A percentile compares a stretch with the other conserved stretches of the same genome.
These are phyloP conservation scores for Galaxias olidus DNA, from an alignment of 2,797 vertebrate species.

Conservation along the genomic window DNA sequence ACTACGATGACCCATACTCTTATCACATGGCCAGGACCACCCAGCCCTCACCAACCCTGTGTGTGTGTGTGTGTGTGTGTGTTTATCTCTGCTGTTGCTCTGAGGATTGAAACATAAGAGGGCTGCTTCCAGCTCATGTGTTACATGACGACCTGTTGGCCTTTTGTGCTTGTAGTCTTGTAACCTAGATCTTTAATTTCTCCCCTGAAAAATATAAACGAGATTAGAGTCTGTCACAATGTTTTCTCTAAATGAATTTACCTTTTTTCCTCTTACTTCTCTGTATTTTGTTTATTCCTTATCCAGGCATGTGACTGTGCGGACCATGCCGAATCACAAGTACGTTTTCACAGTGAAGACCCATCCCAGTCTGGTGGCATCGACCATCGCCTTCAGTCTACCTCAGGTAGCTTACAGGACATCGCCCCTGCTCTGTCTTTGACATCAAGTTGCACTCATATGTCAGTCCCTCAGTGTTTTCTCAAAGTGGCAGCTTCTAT, in stretches of 20 bases:
- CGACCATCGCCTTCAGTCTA: conserved; percentile 91
- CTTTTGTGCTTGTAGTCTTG: no score
- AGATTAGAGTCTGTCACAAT: background rate
- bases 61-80: background rate
- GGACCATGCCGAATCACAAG: conserved; percentile 82
- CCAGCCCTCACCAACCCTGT: background rate
- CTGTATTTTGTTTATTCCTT: background rate
- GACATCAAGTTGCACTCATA: background rate
- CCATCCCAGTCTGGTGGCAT: conserved; percentile 77
- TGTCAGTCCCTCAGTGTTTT: no score
- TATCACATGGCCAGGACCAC: background rate
- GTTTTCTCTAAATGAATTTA: background rate
- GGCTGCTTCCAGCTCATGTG: no score
- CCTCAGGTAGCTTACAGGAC: conserved; percentile 82
- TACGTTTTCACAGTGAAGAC: conserved; percentile 88
- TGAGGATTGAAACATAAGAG: no score
- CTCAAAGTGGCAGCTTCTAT: no score
- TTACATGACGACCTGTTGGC: no score
- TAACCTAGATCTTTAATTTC: no score
- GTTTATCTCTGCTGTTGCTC: no score
- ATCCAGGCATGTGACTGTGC: conserved; percentile 87
- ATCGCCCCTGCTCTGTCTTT: background rate
- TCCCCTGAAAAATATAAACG: background rate
- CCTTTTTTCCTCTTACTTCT: background rate
- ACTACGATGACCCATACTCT: background rate